A percentile compares a stretch with the other conserved stretches of the same genome.
phyloP scores from a whole-genome alignment of 2,113 vertebrate species.

The Gallinago paraguaiae region DNA sequence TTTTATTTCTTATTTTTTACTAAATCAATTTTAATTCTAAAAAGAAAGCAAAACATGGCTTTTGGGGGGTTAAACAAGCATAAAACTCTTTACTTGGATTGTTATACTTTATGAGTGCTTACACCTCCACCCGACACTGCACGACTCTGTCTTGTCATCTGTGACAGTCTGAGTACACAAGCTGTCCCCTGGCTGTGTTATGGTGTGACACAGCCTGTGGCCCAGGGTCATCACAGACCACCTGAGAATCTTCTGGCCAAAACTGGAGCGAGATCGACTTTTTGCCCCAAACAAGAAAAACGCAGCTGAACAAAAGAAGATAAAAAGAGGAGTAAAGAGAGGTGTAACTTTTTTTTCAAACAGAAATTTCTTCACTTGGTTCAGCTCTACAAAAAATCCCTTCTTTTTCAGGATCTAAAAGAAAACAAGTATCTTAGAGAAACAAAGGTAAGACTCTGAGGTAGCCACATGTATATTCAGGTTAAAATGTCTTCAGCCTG shows the following conservation, averaged over 20 bases:
- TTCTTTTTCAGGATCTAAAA: background rate
- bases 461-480: background rate
- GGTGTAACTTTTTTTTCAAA: accelerated
- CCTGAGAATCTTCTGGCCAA: background rate
- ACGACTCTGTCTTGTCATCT: background rate
- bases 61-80: background rate
- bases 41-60: background rate
- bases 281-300: background rate
- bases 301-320: background rate
- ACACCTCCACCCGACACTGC: background rate
- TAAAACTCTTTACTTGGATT: background rate
- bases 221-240: no score
- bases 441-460: background rate
- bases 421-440: background rate
- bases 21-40: background rate
- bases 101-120: background rate
- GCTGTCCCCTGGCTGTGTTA: background rate
- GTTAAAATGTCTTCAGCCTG: background rate
- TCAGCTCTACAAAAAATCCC: background rate
- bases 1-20: background rate
- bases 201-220: accelerated
- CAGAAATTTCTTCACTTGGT: background rate
- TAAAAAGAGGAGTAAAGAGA: background rate
- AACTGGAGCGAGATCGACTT: background rate
- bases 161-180: background rate